A percentile compares a stretch with the other conserved stretches of the same genome.
Evolutionary conservation across 2,888 invertebrate species (phyloP).

Genomic region (Heliconius cydno): DNA sequence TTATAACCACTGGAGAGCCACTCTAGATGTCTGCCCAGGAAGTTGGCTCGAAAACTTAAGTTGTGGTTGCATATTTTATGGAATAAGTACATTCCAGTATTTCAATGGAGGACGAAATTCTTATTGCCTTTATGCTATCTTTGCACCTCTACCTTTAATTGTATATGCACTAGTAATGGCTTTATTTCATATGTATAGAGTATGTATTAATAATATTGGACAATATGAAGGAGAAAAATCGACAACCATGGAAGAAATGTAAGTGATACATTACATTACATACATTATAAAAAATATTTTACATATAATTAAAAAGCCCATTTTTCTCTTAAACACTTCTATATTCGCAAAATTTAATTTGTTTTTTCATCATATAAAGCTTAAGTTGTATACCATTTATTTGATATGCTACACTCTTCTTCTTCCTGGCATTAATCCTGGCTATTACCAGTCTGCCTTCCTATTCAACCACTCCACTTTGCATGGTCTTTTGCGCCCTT

Average conservation of each 20-base stretch:
- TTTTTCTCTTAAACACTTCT: too few relatives aligned
- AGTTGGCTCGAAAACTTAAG: conserved; percentile 83
- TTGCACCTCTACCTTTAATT: conserved; percentile 85
- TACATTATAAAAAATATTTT: too few relatives aligned
- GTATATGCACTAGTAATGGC: conserved; percentile 85
- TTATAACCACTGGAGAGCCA: conserved; percentile 87
- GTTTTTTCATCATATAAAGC: too few relatives aligned
- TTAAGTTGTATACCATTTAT: too few relatives aligned
- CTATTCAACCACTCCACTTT: too few relatives aligned
- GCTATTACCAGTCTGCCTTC: too few relatives aligned
- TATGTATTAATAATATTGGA: conserved; percentile 84
- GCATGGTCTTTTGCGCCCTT: too few relatives aligned
- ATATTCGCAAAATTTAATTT: too few relatives aligned
- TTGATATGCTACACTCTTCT: too few relatives aligned
- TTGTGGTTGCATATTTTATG: conserved; percentile 88
- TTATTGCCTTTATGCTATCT: conserved; percentile 87
- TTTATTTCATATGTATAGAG: conserved; percentile 87
- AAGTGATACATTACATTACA: conserved; percentile 55
- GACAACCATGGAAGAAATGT: conserved; percentile 79
- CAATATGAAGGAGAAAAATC: conserved; percentile 79
- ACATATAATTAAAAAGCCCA: too few relatives aligned
- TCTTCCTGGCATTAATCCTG: too few relatives aligned
- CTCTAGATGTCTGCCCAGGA: conserved; percentile 85
- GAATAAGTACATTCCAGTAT: conserved; percentile 83
- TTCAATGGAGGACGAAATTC: conserved; percentile 87